A percentile compares a stretch with the other conserved stretches of the same genome.
phyloP scores from a whole-genome alignment of 2,797 vertebrate species.

The Chiroxiphia lanceolata region DNA sequence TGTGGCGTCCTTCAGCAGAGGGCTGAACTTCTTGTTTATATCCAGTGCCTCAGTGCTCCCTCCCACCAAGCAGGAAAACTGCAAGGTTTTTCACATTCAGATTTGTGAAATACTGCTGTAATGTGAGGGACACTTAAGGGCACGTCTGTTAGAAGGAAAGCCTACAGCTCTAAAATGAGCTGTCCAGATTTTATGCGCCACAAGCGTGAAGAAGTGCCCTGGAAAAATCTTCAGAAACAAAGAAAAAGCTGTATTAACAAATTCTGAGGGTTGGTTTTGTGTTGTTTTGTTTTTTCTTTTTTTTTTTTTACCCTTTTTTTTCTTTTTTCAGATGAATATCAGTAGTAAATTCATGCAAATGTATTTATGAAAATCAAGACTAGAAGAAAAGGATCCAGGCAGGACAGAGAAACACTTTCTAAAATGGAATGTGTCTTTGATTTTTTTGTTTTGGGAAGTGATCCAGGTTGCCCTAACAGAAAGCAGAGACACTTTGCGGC shows the following conservation, averaged over 20 bases:
- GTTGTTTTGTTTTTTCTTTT: not conserved
- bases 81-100: not conserved
- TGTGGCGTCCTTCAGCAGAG: not conserved
- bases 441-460: not conserved
- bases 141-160: not conserved
- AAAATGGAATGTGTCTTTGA: not conserved
- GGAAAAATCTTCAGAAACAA: not conserved
- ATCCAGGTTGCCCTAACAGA: constrained; percentile 35
- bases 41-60: not conserved
- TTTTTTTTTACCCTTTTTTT: not conserved
- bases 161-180: not conserved
- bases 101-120: not conserved
- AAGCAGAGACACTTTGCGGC: constrained; percentile 41
- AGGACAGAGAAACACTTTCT: not conserved
- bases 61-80: not conserved
- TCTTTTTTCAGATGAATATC: not conserved
- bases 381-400: not conserved
- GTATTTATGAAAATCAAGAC: not conserved
- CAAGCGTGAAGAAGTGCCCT: not conserved
- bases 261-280: not conserved
- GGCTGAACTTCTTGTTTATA: not conserved
- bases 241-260: not conserved
- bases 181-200: not conserved
- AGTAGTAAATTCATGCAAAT: not conserved
- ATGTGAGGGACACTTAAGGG: not conserved